Percentiles rank a stretch among this genome's conserved stretches.
These are phyloP conservation scores for Tetragnatha montana DNA, from an alignment of 2,888 invertebrate genomes.

Conservation along the genomic window DNA sequence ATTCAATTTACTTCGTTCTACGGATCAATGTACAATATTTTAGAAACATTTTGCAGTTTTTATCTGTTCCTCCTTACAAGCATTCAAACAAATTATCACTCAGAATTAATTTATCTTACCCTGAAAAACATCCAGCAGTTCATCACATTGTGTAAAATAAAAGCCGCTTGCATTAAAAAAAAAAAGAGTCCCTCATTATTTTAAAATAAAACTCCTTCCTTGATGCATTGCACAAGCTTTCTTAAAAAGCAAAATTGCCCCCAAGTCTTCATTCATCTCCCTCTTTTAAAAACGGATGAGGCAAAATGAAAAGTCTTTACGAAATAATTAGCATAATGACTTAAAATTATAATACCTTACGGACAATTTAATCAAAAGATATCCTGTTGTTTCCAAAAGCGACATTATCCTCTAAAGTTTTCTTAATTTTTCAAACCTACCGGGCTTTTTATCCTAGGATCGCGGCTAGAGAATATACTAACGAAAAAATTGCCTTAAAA, in stretches of 20 bases:
- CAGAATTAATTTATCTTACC: too few relatives aligned
- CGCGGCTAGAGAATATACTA: neutral
- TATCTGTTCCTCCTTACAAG: too few relatives aligned
- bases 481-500: slow-evolving; percentile 16
- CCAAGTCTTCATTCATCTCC: neutral
- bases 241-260: neutral
- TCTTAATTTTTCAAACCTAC: slow-evolving; percentile 60
- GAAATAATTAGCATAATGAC: slow-evolving; percentile 67
- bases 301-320: neutral
- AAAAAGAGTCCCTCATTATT: too few relatives aligned
- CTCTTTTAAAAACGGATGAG: neutral
- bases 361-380: slow-evolving; percentile 66
- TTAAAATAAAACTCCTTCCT: neutral
- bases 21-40: too few relatives aligned
- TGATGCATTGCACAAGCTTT: neutral
- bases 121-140: too few relatives aligned
- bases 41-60: too few relatives aligned
- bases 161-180: too few relatives aligned
- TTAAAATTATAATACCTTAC: slow-evolving; percentile 63
- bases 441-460: neutral
- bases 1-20: too few relatives aligned
- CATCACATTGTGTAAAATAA: too few relatives aligned
- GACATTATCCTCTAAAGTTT: slow-evolving; percentile 55
- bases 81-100: too few relatives aligned
- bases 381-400: slow-evolving; percentile 41